These are phyloP conservation scores for Laterallus jamaicensis DNA, from an alignment of 2,113 vertebrate genomes.

Conservation along the genomic window DNA sequence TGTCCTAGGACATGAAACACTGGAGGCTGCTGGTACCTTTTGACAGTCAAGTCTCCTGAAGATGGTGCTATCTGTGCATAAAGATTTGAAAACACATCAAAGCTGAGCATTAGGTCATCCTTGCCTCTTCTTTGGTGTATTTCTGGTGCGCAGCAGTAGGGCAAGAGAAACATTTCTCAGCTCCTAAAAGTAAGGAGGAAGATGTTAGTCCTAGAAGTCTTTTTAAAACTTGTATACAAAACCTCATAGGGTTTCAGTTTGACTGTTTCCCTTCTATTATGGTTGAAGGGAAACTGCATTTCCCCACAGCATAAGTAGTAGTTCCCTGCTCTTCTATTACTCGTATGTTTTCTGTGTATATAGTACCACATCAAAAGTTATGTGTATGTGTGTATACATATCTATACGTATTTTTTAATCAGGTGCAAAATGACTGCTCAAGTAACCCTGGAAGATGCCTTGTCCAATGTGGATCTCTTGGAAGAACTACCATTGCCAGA, in stretches of 20 bases:
- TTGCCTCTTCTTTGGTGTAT: not conserved
- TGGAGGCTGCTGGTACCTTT: not conserved
- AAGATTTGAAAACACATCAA: not conserved
- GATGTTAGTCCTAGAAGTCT: not conserved
- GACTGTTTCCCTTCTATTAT: not conserved
- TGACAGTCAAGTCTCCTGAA: not conserved
- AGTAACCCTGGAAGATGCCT: slow-evolving; percentile 94
- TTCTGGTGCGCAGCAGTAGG: not conserved
- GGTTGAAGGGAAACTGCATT: not conserved
- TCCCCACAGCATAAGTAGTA: not conserved
- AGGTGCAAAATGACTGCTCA: slow-evolving; percentile 89
- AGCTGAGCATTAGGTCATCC: not conserved
- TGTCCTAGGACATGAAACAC: not conserved
- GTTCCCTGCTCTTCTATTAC: not conserved
- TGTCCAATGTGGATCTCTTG: slow-evolving; percentile 97
- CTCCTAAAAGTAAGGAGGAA: not conserved
- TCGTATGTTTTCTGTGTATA: not conserved
- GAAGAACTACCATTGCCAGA: slow-evolving; percentile 95
- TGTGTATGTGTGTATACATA: not conserved
- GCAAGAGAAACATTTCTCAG: not conserved
- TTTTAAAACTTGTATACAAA: not conserved
- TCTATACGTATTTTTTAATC: not conserved
- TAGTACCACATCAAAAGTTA: not conserved
- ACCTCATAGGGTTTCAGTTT: not conserved
- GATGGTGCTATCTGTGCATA: not conserved